Evolutionary conservation across 2,888 invertebrate genomes (phyloP).

Genomic region (Anthoptus insignis): DNA sequence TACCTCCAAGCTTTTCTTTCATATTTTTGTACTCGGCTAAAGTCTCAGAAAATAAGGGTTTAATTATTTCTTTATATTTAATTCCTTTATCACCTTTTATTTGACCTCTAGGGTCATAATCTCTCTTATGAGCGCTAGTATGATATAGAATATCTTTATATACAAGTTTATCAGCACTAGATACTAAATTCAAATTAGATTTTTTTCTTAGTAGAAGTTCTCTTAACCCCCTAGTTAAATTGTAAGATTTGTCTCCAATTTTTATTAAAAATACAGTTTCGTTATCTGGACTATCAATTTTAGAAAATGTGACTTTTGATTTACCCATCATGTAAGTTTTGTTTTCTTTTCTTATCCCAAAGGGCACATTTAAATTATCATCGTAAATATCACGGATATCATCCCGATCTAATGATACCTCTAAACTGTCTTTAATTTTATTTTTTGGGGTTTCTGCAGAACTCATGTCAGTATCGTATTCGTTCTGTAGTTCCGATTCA

Average conservation of each 20-base stretch:
- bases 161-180: not conserved
- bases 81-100: constrained; percentile 38
- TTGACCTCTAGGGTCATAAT: constrained; percentile 34
- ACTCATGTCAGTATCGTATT: too few species aligned
- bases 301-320: too few species aligned
- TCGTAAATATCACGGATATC: too few species aligned
- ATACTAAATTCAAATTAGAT: not conserved
- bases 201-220: not conserved
- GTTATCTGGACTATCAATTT: not conserved
- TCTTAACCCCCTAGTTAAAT: not conserved
- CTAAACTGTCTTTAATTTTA: too few species aligned
- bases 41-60: constrained; percentile 5
- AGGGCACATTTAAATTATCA: too few species aligned
- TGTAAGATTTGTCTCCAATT: too few species aligned
- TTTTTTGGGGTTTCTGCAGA: too few species aligned
- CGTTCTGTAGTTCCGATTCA: too few species aligned
- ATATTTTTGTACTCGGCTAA: not conserved
- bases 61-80: constrained; percentile 35
- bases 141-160: not conserved
- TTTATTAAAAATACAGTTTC: too few species aligned
- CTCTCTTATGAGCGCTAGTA: constrained; percentile 41
- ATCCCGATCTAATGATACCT: too few species aligned
- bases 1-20: constrained; percentile 1
- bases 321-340: too few species aligned
- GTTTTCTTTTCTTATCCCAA: too few species aligned